Conservation (phyloP, 2,888 invertebrate genomes). For the Habroteleia sp. region DNA sequence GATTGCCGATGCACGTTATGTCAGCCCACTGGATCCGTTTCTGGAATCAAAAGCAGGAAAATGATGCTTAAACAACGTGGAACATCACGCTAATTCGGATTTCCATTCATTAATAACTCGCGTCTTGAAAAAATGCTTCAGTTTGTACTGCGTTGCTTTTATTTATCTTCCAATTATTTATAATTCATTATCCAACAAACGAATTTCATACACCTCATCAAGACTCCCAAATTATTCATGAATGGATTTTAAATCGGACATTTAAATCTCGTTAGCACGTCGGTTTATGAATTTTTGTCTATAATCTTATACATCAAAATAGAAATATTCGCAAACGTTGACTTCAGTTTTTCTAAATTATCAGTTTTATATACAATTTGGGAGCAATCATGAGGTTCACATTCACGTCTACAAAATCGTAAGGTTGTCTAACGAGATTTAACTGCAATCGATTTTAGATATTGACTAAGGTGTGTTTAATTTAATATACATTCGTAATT, state of each 20-base stretch:
- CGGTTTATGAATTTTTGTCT: background rate
- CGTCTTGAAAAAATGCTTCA: conserved; percentile 35
- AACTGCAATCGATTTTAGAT: conserved; percentile 73
- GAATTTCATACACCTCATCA: conserved; percentile 75
- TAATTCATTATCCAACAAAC: no score
- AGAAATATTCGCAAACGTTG: no score
- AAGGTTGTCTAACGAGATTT: conserved; percentile 80
- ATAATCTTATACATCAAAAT: no score
- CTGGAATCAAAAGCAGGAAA: conserved; percentile 75
- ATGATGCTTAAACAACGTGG: conserved; percentile 64
- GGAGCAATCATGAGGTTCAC: conserved; percentile 80
- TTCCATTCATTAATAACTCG: conserved; percentile 76
- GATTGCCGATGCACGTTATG: conserved; percentile 62
- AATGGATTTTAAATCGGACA: conserved; percentile 74
- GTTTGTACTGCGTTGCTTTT: conserved; percentile 2
- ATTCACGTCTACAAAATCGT: conserved; percentile 55
- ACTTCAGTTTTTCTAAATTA: no score
- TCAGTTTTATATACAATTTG: conserved; percentile 72
- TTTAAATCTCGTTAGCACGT: conserved; percentile 80
- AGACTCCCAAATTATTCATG: conserved; percentile 81
- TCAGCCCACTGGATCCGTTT: conserved; percentile 77
- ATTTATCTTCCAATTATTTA: no score
- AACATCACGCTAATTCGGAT: conserved; percentile 6
- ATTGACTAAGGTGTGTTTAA: conserved; percentile 4
- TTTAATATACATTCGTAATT: background rate